Conservation (phyloP, 2,888 invertebrate species). For the Linnaemya vulpina region DNA sequence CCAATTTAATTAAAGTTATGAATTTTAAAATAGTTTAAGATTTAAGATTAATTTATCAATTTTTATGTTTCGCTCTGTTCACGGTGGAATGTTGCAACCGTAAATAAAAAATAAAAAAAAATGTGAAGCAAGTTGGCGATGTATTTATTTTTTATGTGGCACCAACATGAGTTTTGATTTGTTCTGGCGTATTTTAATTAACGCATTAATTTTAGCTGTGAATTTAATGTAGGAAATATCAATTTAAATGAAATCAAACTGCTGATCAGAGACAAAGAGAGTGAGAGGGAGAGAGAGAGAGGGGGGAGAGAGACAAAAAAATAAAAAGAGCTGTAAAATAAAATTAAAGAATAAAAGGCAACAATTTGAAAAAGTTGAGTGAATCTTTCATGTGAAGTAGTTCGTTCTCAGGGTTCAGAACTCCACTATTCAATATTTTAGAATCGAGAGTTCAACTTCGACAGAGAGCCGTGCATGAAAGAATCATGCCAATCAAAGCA, state of each 20-base stretch:
- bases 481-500: too few species aligned
- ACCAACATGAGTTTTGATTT: slow-evolving; percentile 34
- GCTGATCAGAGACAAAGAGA: background rate
- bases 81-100: slow-evolving; percentile 37
- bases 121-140: background rate
- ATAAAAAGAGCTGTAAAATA: too few species aligned
- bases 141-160: slow-evolving; percentile 28
- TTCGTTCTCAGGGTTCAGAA: too few species aligned
- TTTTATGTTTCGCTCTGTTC: slow-evolving; percentile 23
- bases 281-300: background rate
- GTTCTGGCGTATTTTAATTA: background rate
- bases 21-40: slow-evolving; percentile 66
- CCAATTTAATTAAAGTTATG: slow-evolving; percentile 65
- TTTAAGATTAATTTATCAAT: slow-evolving; percentile 62
- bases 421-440: too few species aligned
- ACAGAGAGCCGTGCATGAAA: too few species aligned
- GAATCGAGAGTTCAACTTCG: too few species aligned
- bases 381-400: too few species aligned
- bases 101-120: background rate
- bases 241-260: background rate
- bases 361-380: too few species aligned
- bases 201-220: background rate
- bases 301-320: background rate
- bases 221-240: background rate
- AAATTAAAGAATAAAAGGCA: too few species aligned